Evolutionary conservation across 2,797 vertebrate genomes (phyloP), one percentile per base, ranked within the genome.

Genomic region (Sebastes diploproa): DNA sequence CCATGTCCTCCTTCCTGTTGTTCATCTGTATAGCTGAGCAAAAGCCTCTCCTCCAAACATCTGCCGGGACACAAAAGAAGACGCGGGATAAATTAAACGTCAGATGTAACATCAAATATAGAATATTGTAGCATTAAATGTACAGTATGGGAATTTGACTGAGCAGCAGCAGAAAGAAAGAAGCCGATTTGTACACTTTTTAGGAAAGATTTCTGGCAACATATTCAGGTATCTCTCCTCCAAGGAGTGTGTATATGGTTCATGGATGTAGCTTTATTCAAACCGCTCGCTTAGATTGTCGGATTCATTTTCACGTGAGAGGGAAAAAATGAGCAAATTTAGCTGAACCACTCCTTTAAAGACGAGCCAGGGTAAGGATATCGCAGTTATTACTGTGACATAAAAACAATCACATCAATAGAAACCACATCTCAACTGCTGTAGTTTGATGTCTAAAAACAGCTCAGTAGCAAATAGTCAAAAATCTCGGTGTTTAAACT

Each of bases 1-100:
- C 98, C 98, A 99, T 99, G 88, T 98, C 97, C 97, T 99, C 98
- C 95, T 97, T 98, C 83, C 97, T 96, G 96, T 98, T 97, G 96
- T 98, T 98, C 98, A 99, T 99, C 78, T 95, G 98, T 96, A 94
- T 95, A 94, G 93, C 92, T 92, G 92, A 95, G 92, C 88, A 95
- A 60, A 94, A 89, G 95, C 95, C 92, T 95, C 93, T 95, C 94
- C 93, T 96, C 91, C 84, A 90, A 89, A 93, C 76, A 77, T 94
- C 95, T 96, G 92, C 73, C 14, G 66, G 52, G 36, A 80, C 77
- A 86, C 36, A 4, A 85, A 81, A 85, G 20, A 54, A 68, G 23
- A 85, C 16, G 12, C 6, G 67, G 38, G 38, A 25, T 4, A 59
- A 32, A 54, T 86, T 22, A 63, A 63, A 82, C 22, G 55, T 13